phyloP scores from a whole-genome alignment of 2,888 invertebrate genomes.

The Aleiodes testaceus region DNA sequence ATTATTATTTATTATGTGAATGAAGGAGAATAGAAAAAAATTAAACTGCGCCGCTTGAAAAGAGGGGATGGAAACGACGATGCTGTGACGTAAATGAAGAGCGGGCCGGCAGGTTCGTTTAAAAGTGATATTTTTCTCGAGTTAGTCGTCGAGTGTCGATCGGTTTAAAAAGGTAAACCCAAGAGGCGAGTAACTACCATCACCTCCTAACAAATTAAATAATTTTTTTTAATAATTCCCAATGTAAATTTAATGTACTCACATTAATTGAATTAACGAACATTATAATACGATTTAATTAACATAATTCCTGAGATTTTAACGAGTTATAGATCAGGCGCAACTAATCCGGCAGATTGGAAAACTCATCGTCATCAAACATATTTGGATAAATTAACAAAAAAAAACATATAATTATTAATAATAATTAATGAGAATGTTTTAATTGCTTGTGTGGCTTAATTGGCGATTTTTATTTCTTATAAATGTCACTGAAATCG shows the following conservation, averaged over 20 bases:
- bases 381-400: slow-evolving; percentile 15
- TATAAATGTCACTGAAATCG: slow-evolving; percentile 32
- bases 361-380: not conserved
- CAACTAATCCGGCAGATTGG: slow-evolving; percentile 38
- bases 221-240: not conserved
- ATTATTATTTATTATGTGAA: too few species aligned
- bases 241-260: not conserved
- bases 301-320: slow-evolving; percentile 27
- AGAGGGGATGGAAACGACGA: slow-evolving; percentile 51
- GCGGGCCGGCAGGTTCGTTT: slow-evolving; percentile 52
- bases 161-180: slow-evolving; percentile 54
- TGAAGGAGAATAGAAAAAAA: not conserved
- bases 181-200: slow-evolving; percentile 41
- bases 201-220: slow-evolving; percentile 18
- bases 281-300: not conserved
- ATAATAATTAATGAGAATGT: slow-evolving; percentile 18
- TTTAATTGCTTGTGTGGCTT: slow-evolving; percentile 28
- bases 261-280: slow-evolving; percentile 17
- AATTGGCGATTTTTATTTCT: slow-evolving; percentile 29
- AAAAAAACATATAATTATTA: not conserved
- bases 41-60: not conserved
- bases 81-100: slow-evolving; percentile 57
- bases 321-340: slow-evolving; percentile 29
- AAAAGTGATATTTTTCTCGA: slow-evolving; percentile 47
- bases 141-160: slow-evolving; percentile 58